phyloP scores from a whole-genome alignment of 2,888 invertebrate genomes.

The Halocaridina rubra region DNA sequence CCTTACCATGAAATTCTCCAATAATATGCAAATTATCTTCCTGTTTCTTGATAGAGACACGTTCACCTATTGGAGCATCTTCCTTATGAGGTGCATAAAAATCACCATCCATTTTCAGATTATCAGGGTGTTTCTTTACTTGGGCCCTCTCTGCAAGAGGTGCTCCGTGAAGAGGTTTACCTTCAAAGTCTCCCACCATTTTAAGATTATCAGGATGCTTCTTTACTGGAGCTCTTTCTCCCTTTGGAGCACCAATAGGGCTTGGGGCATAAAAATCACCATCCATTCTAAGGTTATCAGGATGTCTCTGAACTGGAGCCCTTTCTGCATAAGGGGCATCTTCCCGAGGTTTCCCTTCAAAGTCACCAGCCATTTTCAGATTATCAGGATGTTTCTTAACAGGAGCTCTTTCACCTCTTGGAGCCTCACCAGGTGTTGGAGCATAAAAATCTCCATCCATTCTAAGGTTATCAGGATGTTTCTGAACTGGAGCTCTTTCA shows the following conservation, averaged over 20 bases:
- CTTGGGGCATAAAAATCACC: conserved; percentile 71
- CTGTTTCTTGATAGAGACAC: conserved; percentile 64
- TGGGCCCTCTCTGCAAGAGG: neutral
- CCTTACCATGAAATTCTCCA: conserved; percentile 74
- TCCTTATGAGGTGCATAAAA: neutral
- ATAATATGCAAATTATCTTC: conserved; percentile 67
- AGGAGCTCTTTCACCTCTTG: conserved; percentile 45
- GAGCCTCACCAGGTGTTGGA: conserved; percentile 67
- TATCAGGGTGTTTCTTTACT: conserved; percentile 1
- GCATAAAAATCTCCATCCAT: conserved; percentile 68
- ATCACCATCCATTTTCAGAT: neutral
- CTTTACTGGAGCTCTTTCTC: conserved; percentile 21
- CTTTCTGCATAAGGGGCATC: conserved; percentile 28
- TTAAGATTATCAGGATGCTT: conserved; percentile 41
- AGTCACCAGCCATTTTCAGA: conserved; percentile 73
- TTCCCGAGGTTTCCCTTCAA: conserved; percentile 65
- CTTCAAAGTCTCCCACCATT: neutral
- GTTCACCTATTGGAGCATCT: conserved; percentile 30
- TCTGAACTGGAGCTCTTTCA: conserved; percentile 70
- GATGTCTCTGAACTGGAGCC: conserved; percentile 12
- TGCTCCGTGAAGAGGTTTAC: conserved; percentile 66
- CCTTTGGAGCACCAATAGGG: neutral
- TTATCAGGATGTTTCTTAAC: conserved; percentile 73
- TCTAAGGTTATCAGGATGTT: conserved; percentile 64
- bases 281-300: conserved; percentile 71